Conservation (phyloP, 2,797 vertebrate genomes). For the Chiroxiphia lanceolata region DNA sequence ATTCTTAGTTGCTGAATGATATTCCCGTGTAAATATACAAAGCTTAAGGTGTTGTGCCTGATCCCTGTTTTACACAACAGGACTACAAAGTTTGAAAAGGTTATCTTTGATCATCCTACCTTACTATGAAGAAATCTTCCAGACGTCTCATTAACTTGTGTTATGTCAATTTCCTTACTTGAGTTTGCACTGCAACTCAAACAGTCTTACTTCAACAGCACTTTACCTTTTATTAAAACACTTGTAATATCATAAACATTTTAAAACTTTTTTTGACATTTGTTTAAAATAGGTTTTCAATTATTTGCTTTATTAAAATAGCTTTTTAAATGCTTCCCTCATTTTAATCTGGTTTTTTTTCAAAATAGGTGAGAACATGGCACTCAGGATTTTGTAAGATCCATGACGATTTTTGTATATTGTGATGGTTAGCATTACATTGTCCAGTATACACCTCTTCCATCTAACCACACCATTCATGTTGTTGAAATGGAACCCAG, state of each 20-base stretch:
- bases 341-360: not conserved
- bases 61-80: rapidly evolving
- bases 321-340: not conserved
- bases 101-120: not conserved
- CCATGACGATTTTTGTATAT: not conserved
- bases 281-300: not conserved
- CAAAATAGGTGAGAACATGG: not conserved
- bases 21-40: not conserved
- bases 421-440: not conserved
- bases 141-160: not conserved
- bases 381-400: not conserved
- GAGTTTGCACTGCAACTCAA: not conserved
- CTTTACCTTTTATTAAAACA: not conserved
- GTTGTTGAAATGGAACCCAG: not conserved
- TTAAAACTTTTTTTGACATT: not conserved
- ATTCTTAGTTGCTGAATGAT: not conserved
- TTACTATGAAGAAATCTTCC: not conserved
- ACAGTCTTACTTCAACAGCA: not conserved
- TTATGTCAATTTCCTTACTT: not conserved
- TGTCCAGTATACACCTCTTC: not conserved
- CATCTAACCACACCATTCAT: not conserved
- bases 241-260: not conserved
- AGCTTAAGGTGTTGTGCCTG: not conserved
- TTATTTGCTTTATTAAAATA: not conserved
- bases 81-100: not conserved